Base-by-base conservation (phyloP, 2,113 vertebrate species). In the Rutilus rutilus region DNA sequence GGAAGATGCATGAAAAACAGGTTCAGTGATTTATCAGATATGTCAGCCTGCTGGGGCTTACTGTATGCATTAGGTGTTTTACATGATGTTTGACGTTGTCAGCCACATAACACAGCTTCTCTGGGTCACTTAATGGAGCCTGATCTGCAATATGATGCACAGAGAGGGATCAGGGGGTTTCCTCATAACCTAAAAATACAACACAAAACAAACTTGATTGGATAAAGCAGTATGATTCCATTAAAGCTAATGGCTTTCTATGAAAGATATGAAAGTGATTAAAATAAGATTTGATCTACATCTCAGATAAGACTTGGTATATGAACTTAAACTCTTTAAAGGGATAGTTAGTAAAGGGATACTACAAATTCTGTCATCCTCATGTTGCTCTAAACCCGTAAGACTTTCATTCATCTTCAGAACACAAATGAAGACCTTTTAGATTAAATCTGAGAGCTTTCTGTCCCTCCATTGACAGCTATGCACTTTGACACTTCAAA, bases 61-160 rank as follows among this genome's bases (percentile, higher is more conserved):
- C 76, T 84, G 74, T 64, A 33, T 77, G 71, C 73, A 76, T 30
- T 30, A 30, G 25, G 0, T 65, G 59, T 69, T 50, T 62, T 52
- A 45, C 62, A 67, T 25, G 47, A 67, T 23, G 64, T 57, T 9
- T 25, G 62, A 54, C 25, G 50, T 57, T 5, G 4, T 85, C 60
- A 86, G 42, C 39, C 76, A 59, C 67, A 81, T 86, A 81, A 62
- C 39, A 59, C 65, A 74, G 36, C 57, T 71, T 33, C 19, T 52
- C 42, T 42, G 65, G 65, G 12, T 2, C 33, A 8, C 64, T 67
- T 67, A 33, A 33, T 8, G 64, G 2, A 67, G 6, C 1, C 64
- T 67, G 14, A 30, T 71, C 33, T 71, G 67, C 19, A 60, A 39
- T 39, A 42, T 71, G 33, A 71, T 71, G 36, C 6, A 15, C 27